Conservation (phyloP, 2,113 vertebrate genomes). For the Gadus chalcogrammus region DNA sequence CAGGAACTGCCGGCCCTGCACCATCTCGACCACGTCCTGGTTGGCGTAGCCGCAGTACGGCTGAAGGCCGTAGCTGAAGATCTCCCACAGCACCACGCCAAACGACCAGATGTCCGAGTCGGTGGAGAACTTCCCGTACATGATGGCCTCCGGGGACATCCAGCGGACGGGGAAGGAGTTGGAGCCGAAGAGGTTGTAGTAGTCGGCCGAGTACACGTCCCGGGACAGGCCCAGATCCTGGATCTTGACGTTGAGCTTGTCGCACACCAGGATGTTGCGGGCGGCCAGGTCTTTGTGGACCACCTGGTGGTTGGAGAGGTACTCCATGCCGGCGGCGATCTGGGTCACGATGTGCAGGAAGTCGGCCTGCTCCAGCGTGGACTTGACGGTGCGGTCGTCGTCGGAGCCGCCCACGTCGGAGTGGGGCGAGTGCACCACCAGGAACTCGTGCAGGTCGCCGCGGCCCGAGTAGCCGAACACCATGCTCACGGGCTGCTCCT, state of each 20-base stretch:
- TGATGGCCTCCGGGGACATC: conserved; percentile 96
- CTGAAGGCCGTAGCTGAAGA: conserved; percentile 95
- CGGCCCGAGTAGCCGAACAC: conserved; percentile 87
- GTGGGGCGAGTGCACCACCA: conserved; percentile 93
- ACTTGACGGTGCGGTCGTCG: conserved; percentile 89
- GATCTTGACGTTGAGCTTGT: conserved; percentile 91
- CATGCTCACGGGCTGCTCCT: conserved; percentile 94
- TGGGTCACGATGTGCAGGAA: conserved; percentile 91
- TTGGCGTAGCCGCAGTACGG: conserved; percentile 96
- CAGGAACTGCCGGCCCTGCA: conserved; percentile 85
- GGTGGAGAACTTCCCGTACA: conserved; percentile 89
- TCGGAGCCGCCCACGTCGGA: conserved; percentile 93
- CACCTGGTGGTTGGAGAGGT: conserved; percentile 87
- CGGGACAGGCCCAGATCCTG: conserved; percentile 91
- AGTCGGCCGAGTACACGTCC: conserved; percentile 95
- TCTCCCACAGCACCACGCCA: conserved; percentile 93
- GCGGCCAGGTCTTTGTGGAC: conserved; percentile 95
- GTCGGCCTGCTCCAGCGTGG: conserved; percentile 88
- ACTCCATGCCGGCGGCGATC: conserved; percentile 95
- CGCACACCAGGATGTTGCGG: conserved; percentile 90
- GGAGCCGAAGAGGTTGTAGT: conserved; percentile 86
- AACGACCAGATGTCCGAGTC: conserved; percentile 98
- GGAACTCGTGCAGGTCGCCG: conserved; percentile 91
- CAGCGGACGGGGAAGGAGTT: conserved; percentile 90
- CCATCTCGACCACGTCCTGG: conserved; percentile 97